These are phyloP conservation scores for Sebastes variabilis DNA, from an alignment of 2,797 vertebrate species.

Conservation along the genomic window DNA sequence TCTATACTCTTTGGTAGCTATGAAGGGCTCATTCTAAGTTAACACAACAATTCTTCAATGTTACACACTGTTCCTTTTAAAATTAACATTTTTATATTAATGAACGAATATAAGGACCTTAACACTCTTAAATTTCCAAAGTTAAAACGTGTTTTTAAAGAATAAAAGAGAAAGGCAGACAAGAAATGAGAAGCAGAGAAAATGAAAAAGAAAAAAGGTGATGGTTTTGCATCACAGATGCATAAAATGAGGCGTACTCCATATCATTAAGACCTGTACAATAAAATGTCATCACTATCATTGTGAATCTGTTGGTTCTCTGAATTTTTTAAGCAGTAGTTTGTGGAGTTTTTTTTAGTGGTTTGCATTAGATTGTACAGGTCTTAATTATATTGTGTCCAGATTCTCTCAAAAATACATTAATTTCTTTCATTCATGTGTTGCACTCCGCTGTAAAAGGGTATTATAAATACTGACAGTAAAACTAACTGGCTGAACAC, in stretches of 20 bases:
- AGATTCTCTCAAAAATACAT: neutral
- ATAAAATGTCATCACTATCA: neutral
- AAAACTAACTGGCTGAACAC: fast-evolving
- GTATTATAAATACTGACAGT: fast-evolving
- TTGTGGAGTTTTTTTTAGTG: neutral
- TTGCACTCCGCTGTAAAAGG: neutral
- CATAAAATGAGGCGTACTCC: neutral
- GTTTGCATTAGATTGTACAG: neutral
- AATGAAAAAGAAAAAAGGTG: neutral
- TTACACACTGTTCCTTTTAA: too few species aligned
- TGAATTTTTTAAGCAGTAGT: neutral
- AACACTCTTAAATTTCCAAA: too few species aligned
- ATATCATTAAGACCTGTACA: neutral
- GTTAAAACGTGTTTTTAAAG: too few species aligned
- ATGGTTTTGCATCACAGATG: neutral
- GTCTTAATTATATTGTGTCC: neutral
- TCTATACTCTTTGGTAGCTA: too few species aligned
- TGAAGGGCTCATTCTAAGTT: too few species aligned
- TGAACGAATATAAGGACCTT: too few species aligned
- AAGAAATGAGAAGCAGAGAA: neutral
- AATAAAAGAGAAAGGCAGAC: neutral
- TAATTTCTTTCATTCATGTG: neutral
- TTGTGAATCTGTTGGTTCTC: neutral
- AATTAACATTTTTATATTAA: too few species aligned
- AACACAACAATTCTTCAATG: too few species aligned